phyloP scores from a whole-genome alignment of 2,888 invertebrate genomes.

The Harmothoe impar region DNA sequence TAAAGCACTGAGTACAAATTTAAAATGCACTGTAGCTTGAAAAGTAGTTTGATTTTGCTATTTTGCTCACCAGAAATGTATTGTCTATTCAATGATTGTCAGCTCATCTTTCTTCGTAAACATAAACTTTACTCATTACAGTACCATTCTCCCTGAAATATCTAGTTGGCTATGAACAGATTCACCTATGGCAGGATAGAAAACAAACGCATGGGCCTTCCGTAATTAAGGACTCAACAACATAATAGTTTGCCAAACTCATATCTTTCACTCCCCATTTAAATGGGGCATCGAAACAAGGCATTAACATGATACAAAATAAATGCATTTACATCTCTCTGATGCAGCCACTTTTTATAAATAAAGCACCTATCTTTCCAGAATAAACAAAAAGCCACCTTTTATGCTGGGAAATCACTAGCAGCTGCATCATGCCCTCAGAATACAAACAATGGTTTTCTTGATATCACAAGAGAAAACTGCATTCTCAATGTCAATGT shows the following conservation, averaged over 20 bases:
- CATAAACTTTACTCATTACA: no score
- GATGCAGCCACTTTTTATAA: constrained; percentile 24
- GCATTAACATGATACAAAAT: constrained; percentile 8
- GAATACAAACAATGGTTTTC: neutral
- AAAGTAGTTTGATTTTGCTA: no score
- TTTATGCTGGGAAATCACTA: neutral
- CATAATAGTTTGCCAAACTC: neutral
- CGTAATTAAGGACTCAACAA: neutral
- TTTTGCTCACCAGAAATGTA: no score
- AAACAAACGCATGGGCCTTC: neutral
- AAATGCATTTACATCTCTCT: neutral
- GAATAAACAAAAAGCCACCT: neutral
- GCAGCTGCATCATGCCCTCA: neutral
- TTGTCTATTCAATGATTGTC: no score
- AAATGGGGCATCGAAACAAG: neutral
- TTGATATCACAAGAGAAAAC: neutral
- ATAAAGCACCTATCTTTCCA: constrained; percentile 24
- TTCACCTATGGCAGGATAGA: neutral
- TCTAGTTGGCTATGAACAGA: neutral
- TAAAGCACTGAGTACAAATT: neutral
- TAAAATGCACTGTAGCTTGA: neutral
- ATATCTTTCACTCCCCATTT: constrained; percentile 8
- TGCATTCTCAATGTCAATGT: neutral
- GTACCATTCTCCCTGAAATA: no score
- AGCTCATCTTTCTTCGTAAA: no score